Base-by-base conservation (phyloP, 2,113 vertebrate species). In the Lepus timidus region DNA sequence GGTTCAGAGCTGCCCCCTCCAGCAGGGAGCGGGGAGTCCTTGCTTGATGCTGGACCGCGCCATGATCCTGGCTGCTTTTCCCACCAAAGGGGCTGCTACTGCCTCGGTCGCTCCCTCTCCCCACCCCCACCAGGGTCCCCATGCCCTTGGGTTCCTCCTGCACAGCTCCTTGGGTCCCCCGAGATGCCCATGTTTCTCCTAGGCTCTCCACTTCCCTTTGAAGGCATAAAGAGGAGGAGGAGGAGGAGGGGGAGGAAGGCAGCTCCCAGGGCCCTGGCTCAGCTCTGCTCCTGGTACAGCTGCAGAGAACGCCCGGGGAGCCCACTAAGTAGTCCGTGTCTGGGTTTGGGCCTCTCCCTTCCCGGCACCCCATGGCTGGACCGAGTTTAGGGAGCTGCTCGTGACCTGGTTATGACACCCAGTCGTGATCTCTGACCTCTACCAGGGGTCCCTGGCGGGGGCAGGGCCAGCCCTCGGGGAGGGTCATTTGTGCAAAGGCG, bases 401-500 rank as follows among this genome's bases (percentile, higher is more conserved):
- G 39, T 44, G 79, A 52, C 36, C 7, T 84, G 61, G 9, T 14
- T 75, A 2, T 36, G 33, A 81, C 11, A 19, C 13, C 55, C 2
- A 11, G 70, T 84, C 61, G 13, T 81, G 80, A 84, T 70, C 81
- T 84, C 75, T 93, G 65, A 95, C 70, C 85, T 52, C 68, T 10
- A 51, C 55, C 55, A 73, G 33, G 55, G 85, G 17, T 83, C 61
- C 61, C 73, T 61, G 11, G 19, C 88, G 78, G 31, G 36, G 71
- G 52, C 49, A 25, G 20, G 52, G 49, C 71, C 82, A 71, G 58
- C 58, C 52, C n/a, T 65, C 44, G 25, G 61, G 88, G 79, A 84
- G 20, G 67, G 10, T 83, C 81, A 79, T 93, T 83, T 84, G 88
- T 90, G 74, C 51, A 78, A 94, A 93, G 80, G 68, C 44, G 70